phyloP scores from a whole-genome alignment of 2,888 invertebrate species.

The Nebria salina region DNA sequence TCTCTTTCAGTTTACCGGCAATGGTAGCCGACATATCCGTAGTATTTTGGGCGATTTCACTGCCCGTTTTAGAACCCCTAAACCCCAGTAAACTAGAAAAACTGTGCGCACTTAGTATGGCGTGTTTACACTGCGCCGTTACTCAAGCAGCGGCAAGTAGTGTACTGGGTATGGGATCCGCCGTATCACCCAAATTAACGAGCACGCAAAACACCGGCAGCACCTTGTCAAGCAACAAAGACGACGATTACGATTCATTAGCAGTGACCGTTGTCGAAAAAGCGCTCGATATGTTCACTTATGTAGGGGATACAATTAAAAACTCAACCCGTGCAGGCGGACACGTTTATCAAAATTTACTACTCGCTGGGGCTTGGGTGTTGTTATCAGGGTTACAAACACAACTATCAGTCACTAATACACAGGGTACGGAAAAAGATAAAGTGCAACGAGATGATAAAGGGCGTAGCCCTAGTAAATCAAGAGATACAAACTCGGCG shows the following conservation, averaged over 20 bases:
- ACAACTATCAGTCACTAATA: conserved; percentile 74
- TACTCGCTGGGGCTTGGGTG: conserved; percentile 89
- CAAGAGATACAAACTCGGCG: conserved; percentile 66
- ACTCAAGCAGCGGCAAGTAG: conserved; percentile 74
- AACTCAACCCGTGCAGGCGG: conserved; percentile 88
- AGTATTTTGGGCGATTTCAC: conserved; percentile 82
- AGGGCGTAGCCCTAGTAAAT: conserved; percentile 70
- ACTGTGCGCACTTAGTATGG: conserved; percentile 82
- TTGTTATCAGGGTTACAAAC: conserved; percentile 87
- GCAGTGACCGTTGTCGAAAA: conserved; percentile 88
- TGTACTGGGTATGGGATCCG: conserved; percentile 67
- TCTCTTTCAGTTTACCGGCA: conserved; percentile 72
- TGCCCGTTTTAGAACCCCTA: conserved; percentile 89
- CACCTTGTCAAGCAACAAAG: conserved; percentile 59
- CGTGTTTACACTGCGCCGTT: conserved; percentile 83
- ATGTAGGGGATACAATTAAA: conserved; percentile 82
- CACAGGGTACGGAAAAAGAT: conserved; percentile 61
- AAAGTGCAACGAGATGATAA: conserved; percentile 66
- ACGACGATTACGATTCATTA: conserved; percentile 83
- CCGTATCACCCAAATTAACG: conserved; percentile 69
- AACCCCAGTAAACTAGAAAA: conserved; percentile 85
- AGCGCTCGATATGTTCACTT: conserved; percentile 85
- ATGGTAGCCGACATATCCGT: conserved; percentile 86
- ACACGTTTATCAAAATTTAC: conserved; percentile 87
- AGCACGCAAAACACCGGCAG: conserved; percentile 55